Percentiles rank a stretch among this genome's conserved stretches.
Evolutionary conservation across 2,888 invertebrate genomes (phyloP).

Genomic region (Eupithecia exiguata): DNA sequence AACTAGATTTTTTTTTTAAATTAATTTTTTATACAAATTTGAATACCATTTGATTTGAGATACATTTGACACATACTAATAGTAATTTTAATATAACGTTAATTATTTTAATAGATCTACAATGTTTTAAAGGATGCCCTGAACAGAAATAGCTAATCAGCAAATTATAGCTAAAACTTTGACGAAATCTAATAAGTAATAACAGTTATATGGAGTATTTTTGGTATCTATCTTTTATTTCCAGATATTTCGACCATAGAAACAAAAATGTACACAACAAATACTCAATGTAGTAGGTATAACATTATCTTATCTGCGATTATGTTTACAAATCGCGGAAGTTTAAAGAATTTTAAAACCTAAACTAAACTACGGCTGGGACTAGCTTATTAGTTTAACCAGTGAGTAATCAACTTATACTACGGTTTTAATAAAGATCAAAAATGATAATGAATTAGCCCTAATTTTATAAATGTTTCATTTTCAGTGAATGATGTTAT

Average conservation of each 20-base stretch:
- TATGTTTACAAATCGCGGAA: conserved; percentile 3
- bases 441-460: neutral
- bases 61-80: conserved; percentile 48
- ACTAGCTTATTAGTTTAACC: conserved; percentile 14
- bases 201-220: neutral
- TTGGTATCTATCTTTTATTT: neutral
- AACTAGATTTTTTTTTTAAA: conserved; percentile 27
- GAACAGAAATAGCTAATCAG: conserved; percentile 16
- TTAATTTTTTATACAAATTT: conserved; percentile 31
- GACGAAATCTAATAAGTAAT: neutral
- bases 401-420: conserved; percentile 11
- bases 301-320: neutral
- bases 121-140: conserved; percentile 23
- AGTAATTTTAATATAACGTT: conserved; percentile 49
- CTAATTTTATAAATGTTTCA: neutral
- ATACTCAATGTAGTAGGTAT: neutral
- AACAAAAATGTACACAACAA: neutral
- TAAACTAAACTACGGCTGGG: conserved; percentile 13
- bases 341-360: conserved; percentile 10
- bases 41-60: conserved; percentile 37
- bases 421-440: neutral
- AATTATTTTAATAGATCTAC: conserved; percentile 27
- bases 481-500: neutral
- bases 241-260: neutral
- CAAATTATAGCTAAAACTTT: neutral